Base-by-base conservation (phyloP, 2,888 invertebrate species). In the Sympetrum striolatum region DNA sequence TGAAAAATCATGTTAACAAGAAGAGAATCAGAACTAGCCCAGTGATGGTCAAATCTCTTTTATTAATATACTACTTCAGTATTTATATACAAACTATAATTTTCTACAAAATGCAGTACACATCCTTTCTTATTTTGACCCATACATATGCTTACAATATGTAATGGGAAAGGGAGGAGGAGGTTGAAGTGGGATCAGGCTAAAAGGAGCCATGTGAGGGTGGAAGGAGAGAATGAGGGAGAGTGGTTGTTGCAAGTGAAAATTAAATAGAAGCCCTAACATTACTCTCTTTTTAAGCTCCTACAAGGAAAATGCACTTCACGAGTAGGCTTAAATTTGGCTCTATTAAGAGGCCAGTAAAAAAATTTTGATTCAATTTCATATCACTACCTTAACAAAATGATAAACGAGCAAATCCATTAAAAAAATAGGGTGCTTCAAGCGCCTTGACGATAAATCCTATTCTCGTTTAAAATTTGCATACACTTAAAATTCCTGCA, bases 71-170 rank as follows among this genome's bases (percentile, higher is more conserved):
- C 86, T 86, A 86, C 86, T 86, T 86, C 86, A 86, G 86, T 86
- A 86, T 86, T 86, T 92, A 92, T 92, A 92, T 92, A 91, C 92
- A 92, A 92, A 91, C 92, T 92, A 92, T 92, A 91, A 91, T 91
- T 91, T 90, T 91, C 92, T 92, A 92, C 91, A 91, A 91, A 91
- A 91, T 91, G 91, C 91, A 91, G 91, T 91, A 91, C 91, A 91
- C 90, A 90, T 80, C 90, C 90, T 86, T 81, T 91, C 90, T 81
- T 91, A 81, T 91, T 90, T 90, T 90, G 90, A 91, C 90, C 90
- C 91, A 91, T 91, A 91, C 91, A 91, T 90, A 91, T 80, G 80
- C 91, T 91, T 86, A 86, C 86, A 86, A 86, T 86, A 86, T 86
- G 86, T 86, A 86, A 86, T 35, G 86, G 86, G 64, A 64, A 22